Conservation (phyloP, 1,140 invertebrate species). For the Glomeris maerens region DNA sequence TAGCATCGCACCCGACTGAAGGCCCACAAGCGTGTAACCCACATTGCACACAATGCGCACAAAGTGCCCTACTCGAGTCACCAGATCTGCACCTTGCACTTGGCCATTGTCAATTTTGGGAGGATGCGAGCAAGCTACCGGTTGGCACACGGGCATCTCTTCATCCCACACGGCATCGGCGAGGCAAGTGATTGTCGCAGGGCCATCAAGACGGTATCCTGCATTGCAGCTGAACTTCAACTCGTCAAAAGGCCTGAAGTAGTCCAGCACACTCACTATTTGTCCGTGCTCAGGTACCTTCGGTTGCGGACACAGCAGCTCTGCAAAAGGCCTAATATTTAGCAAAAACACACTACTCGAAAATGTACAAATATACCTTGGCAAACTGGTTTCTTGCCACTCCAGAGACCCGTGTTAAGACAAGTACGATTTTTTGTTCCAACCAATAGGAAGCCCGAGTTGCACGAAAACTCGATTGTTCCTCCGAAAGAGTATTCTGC, state of each 20-base stretch:
- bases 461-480: conserved; percentile 26
- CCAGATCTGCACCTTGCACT: not conserved
- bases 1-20: not conserved
- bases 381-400: conserved; percentile 15
- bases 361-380: conserved; percentile 5
- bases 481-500: conserved; percentile 38
- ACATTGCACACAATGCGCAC: conserved; percentile 13
- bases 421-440: conserved; percentile 22
- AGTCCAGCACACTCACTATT: conserved; percentile 4
- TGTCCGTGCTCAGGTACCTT: conserved; percentile 11
- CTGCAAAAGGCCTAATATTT: conserved; percentile 4
- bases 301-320: conserved; percentile 16
- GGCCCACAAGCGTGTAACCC: conserved; percentile 19
- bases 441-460: conserved; percentile 24
- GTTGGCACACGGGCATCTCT: conserved; percentile 17
- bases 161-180: conserved; percentile 31
- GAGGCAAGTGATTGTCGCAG: conserved; percentile 29
- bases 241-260: not conserved
- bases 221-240: conserved; percentile 28
- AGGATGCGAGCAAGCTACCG: conserved; percentile 17
- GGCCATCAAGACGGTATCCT: conserved; percentile 32
- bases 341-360: not conserved
- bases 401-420: conserved; percentile 20
- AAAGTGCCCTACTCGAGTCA: not conserved
- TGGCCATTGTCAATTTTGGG: conserved; percentile 16